Conservation (phyloP, 2,888 invertebrate species). For the Boloria selene region DNA sequence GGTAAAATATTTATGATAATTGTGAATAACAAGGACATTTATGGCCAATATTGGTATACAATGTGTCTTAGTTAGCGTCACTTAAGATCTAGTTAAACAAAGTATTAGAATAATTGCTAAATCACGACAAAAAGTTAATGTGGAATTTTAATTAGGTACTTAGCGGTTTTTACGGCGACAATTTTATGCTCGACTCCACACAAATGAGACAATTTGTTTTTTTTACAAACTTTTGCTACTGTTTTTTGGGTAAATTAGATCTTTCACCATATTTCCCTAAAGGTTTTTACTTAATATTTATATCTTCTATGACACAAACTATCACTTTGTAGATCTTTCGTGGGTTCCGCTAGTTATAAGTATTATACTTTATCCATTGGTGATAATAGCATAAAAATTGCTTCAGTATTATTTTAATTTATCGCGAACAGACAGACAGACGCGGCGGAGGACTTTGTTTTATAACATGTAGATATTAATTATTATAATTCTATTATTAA, state of each 20-base stretch:
- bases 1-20: slow-evolving; percentile 20
- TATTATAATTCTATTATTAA: too few species aligned
- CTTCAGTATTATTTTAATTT: too few species aligned
- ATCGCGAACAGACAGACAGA: too few species aligned
- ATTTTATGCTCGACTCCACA: slow-evolving; percentile 73
- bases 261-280: not conserved
- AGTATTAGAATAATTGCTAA: slow-evolving; percentile 44
- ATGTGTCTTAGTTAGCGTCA: slow-evolving; percentile 23
- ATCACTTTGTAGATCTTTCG: too few species aligned
- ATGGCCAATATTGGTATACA: slow-evolving; percentile 23
- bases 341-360: too few species aligned
- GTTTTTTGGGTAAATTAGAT: not conserved
- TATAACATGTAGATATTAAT: too few species aligned
- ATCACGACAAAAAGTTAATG: slow-evolving; percentile 51
- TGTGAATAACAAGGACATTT: slow-evolving; percentile 21
- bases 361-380: too few species aligned
- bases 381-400: too few species aligned
- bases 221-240: slow-evolving; percentile 11
- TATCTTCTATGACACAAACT: too few species aligned
- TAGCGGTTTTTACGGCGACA: slow-evolving; percentile 60
- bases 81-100: slow-evolving; percentile 44
- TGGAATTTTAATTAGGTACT: slow-evolving; percentile 58
- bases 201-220: slow-evolving; percentile 54
- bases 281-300: too few species aligned
- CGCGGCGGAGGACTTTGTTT: too few species aligned